Evolutionary conservation across 2,888 invertebrate species (phyloP).

Genomic region (Anodontia alba): DNA sequence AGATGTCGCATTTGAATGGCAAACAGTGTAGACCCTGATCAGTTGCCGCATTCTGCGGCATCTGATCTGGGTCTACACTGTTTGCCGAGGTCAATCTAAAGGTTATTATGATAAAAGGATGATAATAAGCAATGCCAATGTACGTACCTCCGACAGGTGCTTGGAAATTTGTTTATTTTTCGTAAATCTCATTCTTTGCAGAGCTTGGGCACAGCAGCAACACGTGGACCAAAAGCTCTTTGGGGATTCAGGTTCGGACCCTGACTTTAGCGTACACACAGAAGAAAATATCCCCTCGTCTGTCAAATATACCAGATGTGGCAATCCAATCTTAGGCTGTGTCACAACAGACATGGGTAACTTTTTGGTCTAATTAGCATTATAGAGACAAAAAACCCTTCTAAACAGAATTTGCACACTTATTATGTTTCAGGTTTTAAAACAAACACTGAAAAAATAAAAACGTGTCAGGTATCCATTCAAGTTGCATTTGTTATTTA

Average conservation of each 20-base stretch:
- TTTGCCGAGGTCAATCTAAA: no score
- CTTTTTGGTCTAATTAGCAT: neutral
- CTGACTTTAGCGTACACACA: slow-evolving; percentile 33
- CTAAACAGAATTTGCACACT: no score
- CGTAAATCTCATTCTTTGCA: slow-evolving; percentile 34
- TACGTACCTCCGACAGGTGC: slow-evolving; percentile 49
- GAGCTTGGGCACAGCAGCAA: slow-evolving; percentile 25
- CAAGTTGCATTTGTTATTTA: no score
- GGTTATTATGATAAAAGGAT: no score
- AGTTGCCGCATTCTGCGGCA: no score
- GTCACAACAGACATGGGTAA: slow-evolving; percentile 51
- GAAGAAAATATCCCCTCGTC: slow-evolving; percentile 59
- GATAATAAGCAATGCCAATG: no score
- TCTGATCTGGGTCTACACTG: no score
- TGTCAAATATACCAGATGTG: slow-evolving; percentile 56
- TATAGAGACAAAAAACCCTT: neutral
- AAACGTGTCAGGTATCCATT: no score
- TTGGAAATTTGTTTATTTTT: slow-evolving; percentile 36
- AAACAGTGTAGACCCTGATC: no score
- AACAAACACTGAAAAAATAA: no score
- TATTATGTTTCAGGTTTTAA: no score
- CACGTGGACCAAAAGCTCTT: slow-evolving; percentile 39
- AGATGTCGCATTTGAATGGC: no score
- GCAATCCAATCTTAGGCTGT: slow-evolving; percentile 44
- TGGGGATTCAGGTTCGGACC: slow-evolving; percentile 7